A percentile compares a stretch with the other conserved stretches of the same genome.
These are phyloP conservation scores for Crenichthys baileyi DNA, from an alignment of 2,797 vertebrate genomes.

Conservation along the genomic window DNA sequence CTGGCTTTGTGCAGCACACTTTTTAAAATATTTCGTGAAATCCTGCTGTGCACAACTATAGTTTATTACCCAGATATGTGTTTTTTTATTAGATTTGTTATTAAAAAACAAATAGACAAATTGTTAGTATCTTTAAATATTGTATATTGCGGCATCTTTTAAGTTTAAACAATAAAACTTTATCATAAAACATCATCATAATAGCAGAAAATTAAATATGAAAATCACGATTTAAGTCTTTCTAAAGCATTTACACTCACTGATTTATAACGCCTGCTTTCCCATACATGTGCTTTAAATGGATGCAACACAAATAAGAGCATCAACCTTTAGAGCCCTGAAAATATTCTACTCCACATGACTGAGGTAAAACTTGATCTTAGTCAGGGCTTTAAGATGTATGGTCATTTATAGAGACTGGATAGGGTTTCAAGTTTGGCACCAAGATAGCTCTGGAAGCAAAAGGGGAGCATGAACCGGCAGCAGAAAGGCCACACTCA, in stretches of 20 bases:
- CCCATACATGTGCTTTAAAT: background rate
- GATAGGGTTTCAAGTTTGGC: conserved; percentile 72
- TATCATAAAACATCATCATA: background rate
- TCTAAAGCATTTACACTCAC: background rate
- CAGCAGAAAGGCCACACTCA: conserved; percentile 72
- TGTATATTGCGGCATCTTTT: background rate
- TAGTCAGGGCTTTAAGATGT: conserved; percentile 46
- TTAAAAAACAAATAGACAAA: background rate
- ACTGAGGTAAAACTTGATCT: conserved; percentile 26
- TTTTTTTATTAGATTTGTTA: background rate
- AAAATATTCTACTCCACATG: conserved; percentile 10
- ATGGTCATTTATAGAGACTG: conserved; percentile 74
- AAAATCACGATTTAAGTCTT: background rate
- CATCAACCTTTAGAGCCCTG: background rate
- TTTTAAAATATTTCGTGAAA: background rate
- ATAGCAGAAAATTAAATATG: background rate
- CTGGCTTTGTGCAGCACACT: background rate
- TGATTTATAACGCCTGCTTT: background rate
- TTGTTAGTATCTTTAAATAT: background rate
- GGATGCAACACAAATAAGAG: conserved; percentile 4
- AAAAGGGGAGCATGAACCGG: conserved; percentile 70
- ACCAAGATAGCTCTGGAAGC: conserved; percentile 71
- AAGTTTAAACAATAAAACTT: background rate
- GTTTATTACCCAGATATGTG: background rate
- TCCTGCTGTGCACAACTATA: background rate